Evolutionary conservation across 2,113 vertebrate species (phyloP), one percentile per base, ranked within the genome.

Genomic region (Macrotis lagotis): DNA sequence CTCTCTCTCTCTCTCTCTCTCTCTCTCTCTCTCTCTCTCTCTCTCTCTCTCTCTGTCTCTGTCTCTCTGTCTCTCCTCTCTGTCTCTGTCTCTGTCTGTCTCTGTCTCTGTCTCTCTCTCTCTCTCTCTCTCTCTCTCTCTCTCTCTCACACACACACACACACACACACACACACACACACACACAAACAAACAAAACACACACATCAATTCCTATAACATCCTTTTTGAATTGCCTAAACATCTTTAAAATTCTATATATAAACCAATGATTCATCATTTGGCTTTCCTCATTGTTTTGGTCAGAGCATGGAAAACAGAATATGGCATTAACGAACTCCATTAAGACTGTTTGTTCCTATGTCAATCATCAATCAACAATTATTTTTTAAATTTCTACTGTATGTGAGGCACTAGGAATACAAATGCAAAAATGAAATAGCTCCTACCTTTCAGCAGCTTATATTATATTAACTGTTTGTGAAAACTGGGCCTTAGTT

Each of bases 281-380:
- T 95, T 90, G 94, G 89, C 95, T 93, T 91, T 95, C 90, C 95
- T 25, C n/a, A 89, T 94, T 93, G 90, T 50, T 96, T 83, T 50
- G 96, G 49, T 90, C 31, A 10, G 52, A 59, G 50, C 28, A 50
- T 91, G 83, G 48, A 89, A 51, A 91, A 48, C 51, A 90, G 89
- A 14, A 92, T 90, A 49, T 47, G 92, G 89, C 44, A 47, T 94
- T 95, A 90, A 91, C n/a, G 24, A 94, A 51, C 31, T 94, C 11
- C 37, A 26, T 91, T 95, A 94, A 88, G 0, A 90, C 88, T 94
- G 48, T 93, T 19, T 47, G 0, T 95, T 31, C 31, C 50, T 90
- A 0, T 90, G 22, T 88, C 94, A 83, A n/a, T 44, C 66, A 74
- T 74, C n/a, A 44, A 22, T 83, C 66, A 83, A 44, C n/a, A 44